These are phyloP conservation scores for Eumerus sabulonum DNA, from an alignment of 2,888 invertebrate genomes.

Conservation along the genomic window DNA sequence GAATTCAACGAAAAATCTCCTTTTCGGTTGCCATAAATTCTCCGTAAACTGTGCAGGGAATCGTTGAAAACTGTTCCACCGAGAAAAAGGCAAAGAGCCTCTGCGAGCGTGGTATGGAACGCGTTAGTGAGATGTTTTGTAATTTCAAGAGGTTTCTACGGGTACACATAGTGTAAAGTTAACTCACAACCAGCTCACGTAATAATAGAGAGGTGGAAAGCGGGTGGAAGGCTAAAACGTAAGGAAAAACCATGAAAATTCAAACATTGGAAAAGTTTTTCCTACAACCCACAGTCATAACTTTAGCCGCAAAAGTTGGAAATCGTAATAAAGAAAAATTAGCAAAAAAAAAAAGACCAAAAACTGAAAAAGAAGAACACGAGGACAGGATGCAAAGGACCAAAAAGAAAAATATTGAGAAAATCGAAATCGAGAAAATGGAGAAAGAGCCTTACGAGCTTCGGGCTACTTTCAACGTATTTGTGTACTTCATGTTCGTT, in stretches of 20 bases:
- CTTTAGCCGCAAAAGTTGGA: slow-evolving; percentile 42
- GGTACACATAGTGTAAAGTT: slow-evolving; percentile 14
- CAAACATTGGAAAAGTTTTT: slow-evolving; percentile 42
- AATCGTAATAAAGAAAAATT: slow-evolving; percentile 43
- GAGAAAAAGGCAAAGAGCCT: not conserved
- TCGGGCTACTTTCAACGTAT: not conserved
- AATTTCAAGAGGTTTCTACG: not conserved
- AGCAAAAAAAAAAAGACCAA: not conserved
- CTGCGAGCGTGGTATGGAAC: not conserved
- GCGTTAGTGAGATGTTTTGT: too few species aligned
- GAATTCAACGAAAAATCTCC: not conserved
- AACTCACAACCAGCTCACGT: slow-evolving; percentile 5
- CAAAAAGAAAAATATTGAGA: too few species aligned
- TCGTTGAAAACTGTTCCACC: slow-evolving; percentile 33
- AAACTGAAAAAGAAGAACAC: not conserved
- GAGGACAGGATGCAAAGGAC: not conserved
- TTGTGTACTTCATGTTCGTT: slow-evolving; percentile 15
- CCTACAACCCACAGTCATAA: slow-evolving; percentile 27
- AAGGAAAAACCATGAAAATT: slow-evolving; percentile 24
- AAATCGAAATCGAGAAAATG: not conserved
- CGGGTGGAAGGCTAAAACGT: slow-evolving; percentile 7
- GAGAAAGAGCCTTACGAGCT: not conserved
- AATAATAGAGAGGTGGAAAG: slow-evolving; percentile 5
- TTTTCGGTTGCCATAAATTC: slow-evolving; percentile 27
- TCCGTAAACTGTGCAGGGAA: slow-evolving; percentile 34